Conservation (phyloP, 2,888 invertebrate species). For the Sinopyrophorus schimmeli region DNA sequence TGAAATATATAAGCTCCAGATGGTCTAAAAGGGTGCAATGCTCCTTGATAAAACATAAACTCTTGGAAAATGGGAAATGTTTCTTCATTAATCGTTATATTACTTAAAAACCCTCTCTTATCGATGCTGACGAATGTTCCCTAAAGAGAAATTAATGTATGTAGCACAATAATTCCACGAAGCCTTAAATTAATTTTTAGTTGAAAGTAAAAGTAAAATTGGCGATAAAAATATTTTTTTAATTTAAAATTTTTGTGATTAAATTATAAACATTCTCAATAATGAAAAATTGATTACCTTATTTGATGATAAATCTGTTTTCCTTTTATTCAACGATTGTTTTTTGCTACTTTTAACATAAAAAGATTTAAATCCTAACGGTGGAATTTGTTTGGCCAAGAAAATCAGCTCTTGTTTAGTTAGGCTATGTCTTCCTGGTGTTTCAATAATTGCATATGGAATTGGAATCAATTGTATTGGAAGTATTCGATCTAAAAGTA, state of each 20-base stretch:
- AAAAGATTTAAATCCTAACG: constrained; percentile 68
- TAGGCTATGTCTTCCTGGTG: constrained; percentile 63
- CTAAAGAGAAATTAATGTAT: no score
- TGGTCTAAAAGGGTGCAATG: constrained; percentile 62
- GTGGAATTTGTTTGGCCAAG: constrained; percentile 63
- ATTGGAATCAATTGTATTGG: constrained; percentile 58
- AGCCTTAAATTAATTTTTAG: no score
- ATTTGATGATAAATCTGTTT: not conserved
- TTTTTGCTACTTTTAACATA: constrained; percentile 80
- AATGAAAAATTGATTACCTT: no score
- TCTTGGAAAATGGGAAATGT: constrained; percentile 60
- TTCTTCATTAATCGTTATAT: constrained; percentile 56
- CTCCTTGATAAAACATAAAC: constrained; percentile 74
- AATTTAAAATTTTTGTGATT: no score
- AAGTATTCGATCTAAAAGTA: no score
- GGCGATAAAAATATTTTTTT: no score
- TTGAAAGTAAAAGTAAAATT: no score
- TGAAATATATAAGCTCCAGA: constrained; percentile 93
- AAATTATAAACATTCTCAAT: no score
- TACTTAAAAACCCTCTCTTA: constrained; percentile 59
- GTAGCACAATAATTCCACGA: no score
- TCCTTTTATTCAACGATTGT: not conserved
- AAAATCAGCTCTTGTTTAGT: constrained; percentile 74
- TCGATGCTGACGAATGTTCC: not conserved
- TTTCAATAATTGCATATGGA: constrained; percentile 57